Conservation (phyloP, 2,888 invertebrate genomes). For the Stenodera caucasica region DNA sequence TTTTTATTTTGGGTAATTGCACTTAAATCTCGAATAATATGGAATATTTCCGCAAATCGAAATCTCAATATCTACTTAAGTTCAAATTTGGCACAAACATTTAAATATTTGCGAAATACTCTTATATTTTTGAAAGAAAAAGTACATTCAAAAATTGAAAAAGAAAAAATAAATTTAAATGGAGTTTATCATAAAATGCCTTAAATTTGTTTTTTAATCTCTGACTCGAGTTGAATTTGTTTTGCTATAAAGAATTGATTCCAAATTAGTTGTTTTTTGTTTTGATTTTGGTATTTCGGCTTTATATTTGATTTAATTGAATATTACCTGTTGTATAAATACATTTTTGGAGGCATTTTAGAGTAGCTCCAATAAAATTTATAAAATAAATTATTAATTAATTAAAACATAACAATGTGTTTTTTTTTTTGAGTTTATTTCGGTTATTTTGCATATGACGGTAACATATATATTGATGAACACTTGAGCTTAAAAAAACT, state of each 20-base stretch:
- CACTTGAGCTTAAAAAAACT: slow-evolving; percentile 29
- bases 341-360: not conserved
- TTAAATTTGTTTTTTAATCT: slow-evolving; percentile 1
- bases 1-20: slow-evolving; percentile 40
- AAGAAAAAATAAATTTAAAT: not conserved
- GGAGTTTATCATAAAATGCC: slow-evolving; percentile 26
- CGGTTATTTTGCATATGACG: slow-evolving; percentile 22
- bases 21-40: slow-evolving; percentile 42
- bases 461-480: slow-evolving; percentile 29
- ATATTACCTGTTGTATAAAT: not conserved
- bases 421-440: slow-evolving; percentile 12
- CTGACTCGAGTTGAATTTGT: too few relatives aligned
- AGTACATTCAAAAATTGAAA: not conserved
- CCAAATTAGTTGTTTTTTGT: not conserved
- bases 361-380: not conserved
- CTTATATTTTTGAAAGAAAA: slow-evolving; percentile 17
- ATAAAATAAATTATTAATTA: not conserved
- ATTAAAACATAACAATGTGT: not conserved
- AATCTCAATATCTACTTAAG: slow-evolving; percentile 24
- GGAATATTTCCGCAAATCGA: slow-evolving; percentile 32
- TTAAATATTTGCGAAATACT: slow-evolving; percentile 31
- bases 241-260: too few relatives aligned
- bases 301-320: not conserved
- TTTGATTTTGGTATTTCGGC: not conserved
- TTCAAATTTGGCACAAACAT: slow-evolving; percentile 45